Evolutionary conservation across 2,113 vertebrate species (phyloP).

Genomic region (Phyllostomus discolor): DNA sequence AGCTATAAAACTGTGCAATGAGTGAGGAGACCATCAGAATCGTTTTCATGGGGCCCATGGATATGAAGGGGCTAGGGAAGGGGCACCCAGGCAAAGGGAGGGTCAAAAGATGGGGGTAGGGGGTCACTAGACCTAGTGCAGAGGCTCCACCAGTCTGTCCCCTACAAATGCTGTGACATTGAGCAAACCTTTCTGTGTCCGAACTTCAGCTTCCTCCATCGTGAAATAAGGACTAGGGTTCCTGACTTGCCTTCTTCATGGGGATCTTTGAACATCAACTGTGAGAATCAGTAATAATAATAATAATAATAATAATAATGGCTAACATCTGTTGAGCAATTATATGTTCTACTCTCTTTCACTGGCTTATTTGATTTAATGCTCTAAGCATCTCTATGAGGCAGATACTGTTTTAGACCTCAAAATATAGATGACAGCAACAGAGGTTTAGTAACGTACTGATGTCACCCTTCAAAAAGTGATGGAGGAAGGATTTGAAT

Average conservation of each 20-base stretch:
- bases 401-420: background rate
- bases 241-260: background rate
- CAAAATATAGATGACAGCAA: background rate
- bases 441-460: background rate
- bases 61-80: background rate
- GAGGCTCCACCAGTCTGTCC: accelerated
- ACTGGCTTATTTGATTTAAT: background rate
- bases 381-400: background rate
- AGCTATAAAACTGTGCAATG: background rate
- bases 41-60: background rate
- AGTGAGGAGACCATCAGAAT: background rate
- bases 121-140: too few species aligned
- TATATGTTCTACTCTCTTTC: background rate
- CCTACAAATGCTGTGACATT: background rate
- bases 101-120: too few species aligned
- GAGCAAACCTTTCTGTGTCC: background rate
- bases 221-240: background rate
- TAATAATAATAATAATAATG: background rate
- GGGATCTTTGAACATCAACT: background rate
- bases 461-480: background rate
- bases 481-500: background rate
- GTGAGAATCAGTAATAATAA: background rate
- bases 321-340: background rate
- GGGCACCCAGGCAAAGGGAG: background rate
- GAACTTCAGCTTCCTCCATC: background rate